Conservation (phyloP, 2,113 vertebrate species). For the Pituophis catenifer region DNA sequence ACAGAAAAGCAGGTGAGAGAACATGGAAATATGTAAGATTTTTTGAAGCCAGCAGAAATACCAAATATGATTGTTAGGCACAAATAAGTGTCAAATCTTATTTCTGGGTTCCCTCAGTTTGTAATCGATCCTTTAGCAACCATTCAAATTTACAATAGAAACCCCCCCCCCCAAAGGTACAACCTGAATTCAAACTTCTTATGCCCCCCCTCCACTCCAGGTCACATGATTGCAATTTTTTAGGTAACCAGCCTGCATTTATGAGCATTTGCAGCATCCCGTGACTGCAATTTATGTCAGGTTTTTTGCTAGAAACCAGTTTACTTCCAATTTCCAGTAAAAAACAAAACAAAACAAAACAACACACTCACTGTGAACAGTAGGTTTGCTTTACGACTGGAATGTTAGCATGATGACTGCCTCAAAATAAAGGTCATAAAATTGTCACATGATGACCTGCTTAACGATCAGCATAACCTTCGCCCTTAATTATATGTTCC, state of each 20-base stretch:
- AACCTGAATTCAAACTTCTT: not conserved
- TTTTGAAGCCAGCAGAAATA: not conserved
- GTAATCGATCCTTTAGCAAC: not conserved
- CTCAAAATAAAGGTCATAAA: not conserved
- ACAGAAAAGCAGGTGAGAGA: slow-evolving; percentile 82
- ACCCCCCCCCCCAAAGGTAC: not conserved
- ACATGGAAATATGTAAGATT: not conserved
- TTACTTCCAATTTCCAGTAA: not conserved
- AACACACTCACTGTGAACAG: not conserved
- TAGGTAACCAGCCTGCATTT: not conserved
- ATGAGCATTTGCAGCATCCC: not conserved
- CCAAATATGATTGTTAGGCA: not conserved
- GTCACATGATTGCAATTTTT: not conserved
- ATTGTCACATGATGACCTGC: not conserved
- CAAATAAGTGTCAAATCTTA: not conserved
- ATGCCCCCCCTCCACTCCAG: not conserved
- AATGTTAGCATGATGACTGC: not conserved
- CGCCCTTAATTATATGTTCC: too few relatives aligned
- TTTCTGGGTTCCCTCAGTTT: not conserved
- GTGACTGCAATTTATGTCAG: not conserved
- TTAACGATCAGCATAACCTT: too few relatives aligned
- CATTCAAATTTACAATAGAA: not conserved
- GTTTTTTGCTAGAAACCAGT: not conserved
- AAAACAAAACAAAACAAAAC: too few relatives aligned
- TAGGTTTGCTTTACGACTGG: not conserved